phyloP scores from a whole-genome alignment of 2,113 vertebrate genomes.

The Apaloderma vittatum region DNA sequence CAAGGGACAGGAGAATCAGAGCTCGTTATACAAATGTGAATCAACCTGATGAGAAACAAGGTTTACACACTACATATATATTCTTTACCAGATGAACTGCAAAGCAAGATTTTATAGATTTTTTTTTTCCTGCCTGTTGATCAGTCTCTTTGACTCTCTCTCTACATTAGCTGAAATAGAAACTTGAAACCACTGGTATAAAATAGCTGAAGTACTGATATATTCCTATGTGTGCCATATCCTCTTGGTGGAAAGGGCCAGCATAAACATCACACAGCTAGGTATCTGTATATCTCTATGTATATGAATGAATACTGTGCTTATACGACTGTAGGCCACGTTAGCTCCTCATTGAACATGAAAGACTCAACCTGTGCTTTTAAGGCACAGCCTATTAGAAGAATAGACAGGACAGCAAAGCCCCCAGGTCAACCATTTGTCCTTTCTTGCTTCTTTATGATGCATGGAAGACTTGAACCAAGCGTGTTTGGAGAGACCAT shows the following conservation, averaged over 20 bases:
- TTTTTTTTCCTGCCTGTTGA: background rate
- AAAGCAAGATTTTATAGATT: conserved; percentile 37
- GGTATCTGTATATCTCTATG: background rate
- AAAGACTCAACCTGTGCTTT: background rate
- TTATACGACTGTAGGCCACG: background rate
- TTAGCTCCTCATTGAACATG: background rate
- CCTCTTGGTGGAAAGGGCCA: background rate
- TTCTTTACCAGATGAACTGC: conserved; percentile 18
- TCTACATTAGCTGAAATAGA: conserved; percentile 18
- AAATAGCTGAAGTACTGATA: background rate
- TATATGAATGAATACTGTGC: background rate
- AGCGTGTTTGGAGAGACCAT: background rate
- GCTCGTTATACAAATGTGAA: background rate
- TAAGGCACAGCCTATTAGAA: background rate
- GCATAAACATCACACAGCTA: background rate
- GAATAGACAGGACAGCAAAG: background rate
- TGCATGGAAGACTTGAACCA: background rate
- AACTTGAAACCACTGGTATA: background rate
- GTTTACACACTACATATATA: background rate
- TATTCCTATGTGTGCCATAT: background rate
- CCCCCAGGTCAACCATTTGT: background rate
- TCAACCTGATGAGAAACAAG: background rate
- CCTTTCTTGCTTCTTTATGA: background rate
- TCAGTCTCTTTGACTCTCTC: conserved; percentile 1
- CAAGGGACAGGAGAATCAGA: background rate